Conservation (phyloP, 1,140 invertebrate species). For the Ceratosolen solmsi region DNA sequence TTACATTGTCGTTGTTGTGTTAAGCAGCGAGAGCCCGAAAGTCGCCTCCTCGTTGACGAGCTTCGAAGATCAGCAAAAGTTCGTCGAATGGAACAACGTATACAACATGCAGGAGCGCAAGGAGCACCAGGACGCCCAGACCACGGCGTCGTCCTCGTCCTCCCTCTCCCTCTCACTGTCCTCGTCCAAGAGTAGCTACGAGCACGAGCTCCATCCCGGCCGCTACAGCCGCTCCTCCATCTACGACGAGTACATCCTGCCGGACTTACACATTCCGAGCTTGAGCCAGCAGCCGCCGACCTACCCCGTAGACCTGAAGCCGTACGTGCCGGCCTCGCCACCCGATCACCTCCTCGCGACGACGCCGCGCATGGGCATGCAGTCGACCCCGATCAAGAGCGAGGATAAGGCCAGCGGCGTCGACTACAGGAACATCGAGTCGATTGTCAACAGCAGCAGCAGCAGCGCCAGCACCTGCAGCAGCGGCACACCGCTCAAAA, state of each 20-base stretch:
- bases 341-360: conserved; percentile 58
- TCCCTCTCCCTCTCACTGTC: conserved; percentile 11
- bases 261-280: conserved; percentile 54
- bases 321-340: conserved; percentile 55
- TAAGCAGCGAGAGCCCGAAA: conserved; percentile 60
- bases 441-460: conserved; percentile 61
- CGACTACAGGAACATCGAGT: conserved; percentile 72
- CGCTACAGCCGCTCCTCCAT: conserved; percentile 48
- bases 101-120: conserved; percentile 66
- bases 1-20: too few relatives aligned
- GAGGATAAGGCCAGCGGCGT: conserved; percentile 67
- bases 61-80: conserved; percentile 70
- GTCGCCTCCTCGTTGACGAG: conserved; percentile 62
- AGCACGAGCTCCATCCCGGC: conserved; percentile 39
- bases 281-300: background rate
- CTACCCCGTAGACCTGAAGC: conserved; percentile 48
- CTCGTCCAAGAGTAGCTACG: conserved; percentile 39
- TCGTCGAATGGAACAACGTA: conserved; percentile 72
- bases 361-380: conserved; percentile 63
- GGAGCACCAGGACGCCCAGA: conserved; percentile 55
- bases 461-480: conserved; percentile 21
- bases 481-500: background rate
- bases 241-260: conserved; percentile 68
- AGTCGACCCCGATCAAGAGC: conserved; percentile 69
- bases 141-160: conserved; percentile 1